A percentile compares a stretch with the other conserved stretches of the same genome.
These are phyloP conservation scores for Clytia hemisphaerica DNA, from an alignment of 30 jellyfish, hydroid and myxozoan species.

Conservation along the genomic window DNA sequence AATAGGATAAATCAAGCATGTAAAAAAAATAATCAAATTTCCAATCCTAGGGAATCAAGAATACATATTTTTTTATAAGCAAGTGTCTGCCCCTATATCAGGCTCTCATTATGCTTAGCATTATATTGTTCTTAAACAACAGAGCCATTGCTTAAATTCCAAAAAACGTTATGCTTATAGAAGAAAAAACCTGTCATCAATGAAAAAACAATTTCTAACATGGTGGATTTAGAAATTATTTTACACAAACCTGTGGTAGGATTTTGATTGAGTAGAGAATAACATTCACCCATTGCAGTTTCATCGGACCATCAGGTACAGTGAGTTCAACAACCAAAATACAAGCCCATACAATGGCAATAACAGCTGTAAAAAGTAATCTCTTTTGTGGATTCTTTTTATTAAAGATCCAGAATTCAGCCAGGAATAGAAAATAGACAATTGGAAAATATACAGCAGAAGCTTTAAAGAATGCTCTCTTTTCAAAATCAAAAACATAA, in stretches of 20 bases:
- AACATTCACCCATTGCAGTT: slow-evolving; percentile 3
- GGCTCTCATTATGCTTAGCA: no score
- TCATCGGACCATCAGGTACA: slow-evolving; percentile 7
- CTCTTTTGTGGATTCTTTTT: slow-evolving; percentile 1
- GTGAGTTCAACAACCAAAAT: neutral
- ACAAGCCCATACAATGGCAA: slow-evolving; percentile 3
- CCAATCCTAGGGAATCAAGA: no score
- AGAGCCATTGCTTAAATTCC: no score
- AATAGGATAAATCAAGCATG: no score
- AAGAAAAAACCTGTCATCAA: no score
- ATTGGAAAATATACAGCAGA: neutral
- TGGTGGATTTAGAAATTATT: neutral
- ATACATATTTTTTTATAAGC: no score
- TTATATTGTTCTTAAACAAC: no score
- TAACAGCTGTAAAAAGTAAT: neutral
- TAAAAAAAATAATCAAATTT: no score
- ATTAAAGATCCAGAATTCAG: slow-evolving; percentile 5
- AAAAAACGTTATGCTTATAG: no score
- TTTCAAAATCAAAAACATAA: slow-evolving; percentile 1
- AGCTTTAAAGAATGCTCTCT: neutral
- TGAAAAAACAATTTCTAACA: no score
- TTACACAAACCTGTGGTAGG: slow-evolving; percentile 12
- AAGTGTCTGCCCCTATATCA: no score
- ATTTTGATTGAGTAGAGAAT: slow-evolving; percentile 7
- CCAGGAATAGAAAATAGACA: neutral